Evolutionary conservation across 2,113 vertebrate species (phyloP).

Genomic region (Capreolus pygargus): DNA sequence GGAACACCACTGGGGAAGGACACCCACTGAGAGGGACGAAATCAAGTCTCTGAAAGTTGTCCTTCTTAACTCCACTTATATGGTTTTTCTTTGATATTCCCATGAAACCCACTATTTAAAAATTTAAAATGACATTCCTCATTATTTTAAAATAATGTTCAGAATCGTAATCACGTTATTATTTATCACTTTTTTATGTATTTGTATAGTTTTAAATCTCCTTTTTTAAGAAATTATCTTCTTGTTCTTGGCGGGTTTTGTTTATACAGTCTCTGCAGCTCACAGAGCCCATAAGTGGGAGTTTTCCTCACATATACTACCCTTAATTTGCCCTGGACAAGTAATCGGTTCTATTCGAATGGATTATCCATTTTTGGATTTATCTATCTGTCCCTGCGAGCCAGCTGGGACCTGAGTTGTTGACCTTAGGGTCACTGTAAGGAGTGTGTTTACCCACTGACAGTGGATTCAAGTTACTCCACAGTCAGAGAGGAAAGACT

Average conservation of each 20-base stretch:
- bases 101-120: neutral
- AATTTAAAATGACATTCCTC: neutral
- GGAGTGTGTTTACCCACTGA: neutral
- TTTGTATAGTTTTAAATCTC: neutral
- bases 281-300: neutral
- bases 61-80: neutral
- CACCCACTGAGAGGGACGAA: fast-evolving
- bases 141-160: constrained; percentile 2
- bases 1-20: fast-evolving
- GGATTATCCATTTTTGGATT: neutral
- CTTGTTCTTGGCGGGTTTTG: neutral
- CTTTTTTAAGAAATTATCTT: neutral
- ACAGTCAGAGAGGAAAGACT: neutral
- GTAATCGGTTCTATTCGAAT: fast-evolving
- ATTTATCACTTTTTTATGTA: neutral
- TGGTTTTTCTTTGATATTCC: neutral
- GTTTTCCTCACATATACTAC: neutral
- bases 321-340: neutral
- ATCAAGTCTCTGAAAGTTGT: neutral
- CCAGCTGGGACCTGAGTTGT: neutral
- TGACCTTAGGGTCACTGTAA: neutral
- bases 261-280: neutral
- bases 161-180: neutral
- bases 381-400: neutral
- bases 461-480: neutral